Percentiles rank a stretch among this genome's conserved stretches.
Conservation (phyloP, 2,888 invertebrate species). For the Schizaphis graminum region DNA sequence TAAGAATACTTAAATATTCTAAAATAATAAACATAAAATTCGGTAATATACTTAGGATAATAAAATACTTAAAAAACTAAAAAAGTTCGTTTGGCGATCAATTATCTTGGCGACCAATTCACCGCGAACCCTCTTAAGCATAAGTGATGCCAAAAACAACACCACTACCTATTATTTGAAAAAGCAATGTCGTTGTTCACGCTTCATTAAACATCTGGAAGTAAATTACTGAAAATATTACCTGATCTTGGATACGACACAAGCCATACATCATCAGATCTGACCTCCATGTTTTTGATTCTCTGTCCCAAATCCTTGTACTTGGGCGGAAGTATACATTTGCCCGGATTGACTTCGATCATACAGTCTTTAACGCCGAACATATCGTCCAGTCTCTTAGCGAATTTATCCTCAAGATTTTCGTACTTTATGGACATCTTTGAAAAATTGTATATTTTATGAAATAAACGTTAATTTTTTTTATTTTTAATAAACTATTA, state of each 20-base stretch:
- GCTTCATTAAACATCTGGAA: neutral
- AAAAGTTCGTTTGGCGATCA: too few relatives aligned
- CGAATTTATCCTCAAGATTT: constrained; percentile 76
- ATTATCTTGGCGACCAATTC: too few relatives aligned
- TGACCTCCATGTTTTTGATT: constrained; percentile 80
- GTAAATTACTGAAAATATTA: constrained; percentile 70
- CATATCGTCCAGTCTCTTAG: constrained; percentile 77
- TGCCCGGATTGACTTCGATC: constrained; percentile 81
- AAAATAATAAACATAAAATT: too few relatives aligned
- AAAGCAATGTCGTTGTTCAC: neutral
- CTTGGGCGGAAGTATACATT: constrained; percentile 79
- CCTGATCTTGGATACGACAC: constrained; percentile 92
- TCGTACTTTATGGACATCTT: constrained; percentile 73
- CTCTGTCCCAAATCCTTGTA: constrained; percentile 79
- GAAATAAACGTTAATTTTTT: neutral
- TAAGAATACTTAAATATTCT: too few relatives aligned
- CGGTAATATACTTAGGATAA: too few relatives aligned
- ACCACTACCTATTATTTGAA: neutral
- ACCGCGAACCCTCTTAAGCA: too few relatives aligned
- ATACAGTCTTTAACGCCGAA: constrained; percentile 80
- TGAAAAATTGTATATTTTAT: neutral
- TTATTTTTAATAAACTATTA: neutral
- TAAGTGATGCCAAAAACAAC: neutral
- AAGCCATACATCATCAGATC: constrained; percentile 86
- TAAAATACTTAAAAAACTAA: too few relatives aligned